Conservation (phyloP, 2,888 invertebrate genomes). For the Nasonia oneida region DNA sequence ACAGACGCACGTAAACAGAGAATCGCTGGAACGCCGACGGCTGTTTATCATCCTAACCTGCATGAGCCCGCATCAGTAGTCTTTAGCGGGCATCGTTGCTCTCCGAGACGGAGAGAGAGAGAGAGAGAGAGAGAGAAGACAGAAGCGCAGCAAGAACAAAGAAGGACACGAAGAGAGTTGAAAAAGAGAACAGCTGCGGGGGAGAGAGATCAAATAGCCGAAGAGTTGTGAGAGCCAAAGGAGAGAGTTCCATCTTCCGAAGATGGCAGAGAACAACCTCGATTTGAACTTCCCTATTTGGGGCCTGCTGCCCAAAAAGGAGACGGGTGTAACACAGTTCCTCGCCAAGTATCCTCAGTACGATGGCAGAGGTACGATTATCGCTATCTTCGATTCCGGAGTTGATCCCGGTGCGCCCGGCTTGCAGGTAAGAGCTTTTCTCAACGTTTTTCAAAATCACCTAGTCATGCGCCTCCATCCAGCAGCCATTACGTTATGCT, state of each 20-base stretch:
- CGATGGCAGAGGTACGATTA: constrained; percentile 94
- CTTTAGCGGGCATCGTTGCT: neutral
- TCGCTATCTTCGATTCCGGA: constrained; percentile 98
- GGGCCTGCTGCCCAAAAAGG: constrained; percentile 95
- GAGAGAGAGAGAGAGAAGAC: neutral
- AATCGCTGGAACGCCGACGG: neutral
- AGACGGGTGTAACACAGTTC: constrained; percentile 94
- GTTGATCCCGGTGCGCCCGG: constrained; percentile 98
- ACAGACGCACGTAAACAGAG: neutral
- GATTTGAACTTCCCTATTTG: constrained; percentile 88
- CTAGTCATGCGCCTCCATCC: constrained; percentile 30
- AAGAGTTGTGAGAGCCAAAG: too few relatives aligned
- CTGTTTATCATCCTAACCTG: constrained; percentile 32
- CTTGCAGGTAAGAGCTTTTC: constrained; percentile 85
- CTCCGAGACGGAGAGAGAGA: neutral
- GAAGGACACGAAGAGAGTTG: neutral
- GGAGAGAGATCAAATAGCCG: neutral
- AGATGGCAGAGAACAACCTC: constrained; percentile 65
- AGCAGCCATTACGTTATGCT: neutral
- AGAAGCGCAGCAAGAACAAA: neutral
- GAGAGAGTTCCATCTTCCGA: neutral
- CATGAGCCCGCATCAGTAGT: neutral
- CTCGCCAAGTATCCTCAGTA: constrained; percentile 92
- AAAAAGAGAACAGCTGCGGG: neutral
- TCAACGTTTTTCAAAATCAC: constrained; percentile 39